Conservation (phyloP, 2,797 vertebrate genomes). For the Tokudaia muenninki region DNA sequence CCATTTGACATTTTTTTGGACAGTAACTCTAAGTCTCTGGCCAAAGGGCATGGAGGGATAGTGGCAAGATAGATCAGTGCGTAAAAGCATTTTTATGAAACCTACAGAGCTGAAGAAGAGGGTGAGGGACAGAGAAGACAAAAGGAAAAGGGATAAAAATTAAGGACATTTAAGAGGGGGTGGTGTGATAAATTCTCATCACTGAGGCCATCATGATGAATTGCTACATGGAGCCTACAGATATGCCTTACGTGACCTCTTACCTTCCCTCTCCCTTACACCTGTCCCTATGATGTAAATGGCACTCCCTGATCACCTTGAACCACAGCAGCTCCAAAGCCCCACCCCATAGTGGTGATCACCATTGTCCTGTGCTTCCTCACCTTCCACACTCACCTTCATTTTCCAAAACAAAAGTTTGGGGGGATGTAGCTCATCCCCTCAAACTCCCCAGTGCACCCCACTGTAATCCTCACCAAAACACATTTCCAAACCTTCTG, state of each 20-base stretch:
- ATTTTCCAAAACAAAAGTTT: not conserved
- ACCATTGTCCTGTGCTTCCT: slow-evolving; percentile 15
- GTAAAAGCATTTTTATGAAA: not conserved
- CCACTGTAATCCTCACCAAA: not conserved
- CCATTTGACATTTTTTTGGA: not conserved
- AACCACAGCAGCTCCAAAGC: not conserved
- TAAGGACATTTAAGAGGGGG: not conserved
- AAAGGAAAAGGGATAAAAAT: not conserved
- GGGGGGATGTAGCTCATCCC: not conserved
- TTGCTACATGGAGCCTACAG: not conserved
- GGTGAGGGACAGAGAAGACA: not conserved
- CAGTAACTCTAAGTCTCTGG: not conserved
- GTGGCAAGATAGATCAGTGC: not conserved
- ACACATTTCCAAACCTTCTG: not conserved
- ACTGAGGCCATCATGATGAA: not conserved
- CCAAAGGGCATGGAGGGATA: not conserved
- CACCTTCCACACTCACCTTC: not conserved
- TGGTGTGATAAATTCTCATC: not conserved
- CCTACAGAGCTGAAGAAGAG: not conserved
- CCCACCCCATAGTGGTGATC: not conserved
- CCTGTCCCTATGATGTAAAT: not conserved
- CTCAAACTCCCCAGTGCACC: not conserved
- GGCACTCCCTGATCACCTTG: not conserved
- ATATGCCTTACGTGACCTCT: not conserved
- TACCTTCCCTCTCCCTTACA: not conserved